phyloP scores from a whole-genome alignment of 2,888 invertebrate genomes.

The Neoitamus cyanurus region DNA sequence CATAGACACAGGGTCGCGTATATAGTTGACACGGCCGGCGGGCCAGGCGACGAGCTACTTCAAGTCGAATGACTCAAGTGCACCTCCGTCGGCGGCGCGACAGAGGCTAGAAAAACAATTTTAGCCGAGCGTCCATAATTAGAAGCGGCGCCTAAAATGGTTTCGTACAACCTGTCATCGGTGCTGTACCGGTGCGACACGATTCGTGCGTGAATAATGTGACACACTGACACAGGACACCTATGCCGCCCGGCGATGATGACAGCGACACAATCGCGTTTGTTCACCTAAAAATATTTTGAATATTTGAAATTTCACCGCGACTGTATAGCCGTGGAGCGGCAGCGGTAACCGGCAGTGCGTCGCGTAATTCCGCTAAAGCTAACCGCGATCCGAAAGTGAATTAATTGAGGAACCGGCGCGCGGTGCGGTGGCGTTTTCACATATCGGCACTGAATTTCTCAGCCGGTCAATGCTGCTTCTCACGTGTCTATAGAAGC shows the following conservation, averaged over 20 bases:
- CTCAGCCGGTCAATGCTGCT: background rate
- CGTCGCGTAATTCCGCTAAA: background rate
- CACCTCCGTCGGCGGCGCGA: background rate
- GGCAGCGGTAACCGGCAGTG: background rate
- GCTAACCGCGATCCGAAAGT: background rate
- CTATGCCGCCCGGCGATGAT: background rate
- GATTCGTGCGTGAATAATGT: background rate
- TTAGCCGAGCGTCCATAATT: slow-evolving; percentile 29
- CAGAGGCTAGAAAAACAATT: background rate
- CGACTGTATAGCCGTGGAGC: background rate
- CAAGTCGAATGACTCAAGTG: background rate
- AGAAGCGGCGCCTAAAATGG: slow-evolving; percentile 34
- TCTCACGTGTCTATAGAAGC: background rate
- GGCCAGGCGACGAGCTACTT: background rate
- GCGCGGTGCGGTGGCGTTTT: background rate
- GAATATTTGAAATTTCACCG: slow-evolving; percentile 17
- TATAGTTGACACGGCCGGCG: background rate
- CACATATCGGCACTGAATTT: background rate
- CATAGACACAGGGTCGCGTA: background rate
- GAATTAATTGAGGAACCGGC: slow-evolving; percentile 13
- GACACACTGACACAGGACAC: background rate
- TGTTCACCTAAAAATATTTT: background rate
- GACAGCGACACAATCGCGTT: background rate
- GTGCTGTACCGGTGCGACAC: background rate
- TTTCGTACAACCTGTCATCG: slow-evolving; percentile 26